Conservation (phyloP, 1,140 invertebrate species). For the Pogonomyrmex barbatus region DNA sequence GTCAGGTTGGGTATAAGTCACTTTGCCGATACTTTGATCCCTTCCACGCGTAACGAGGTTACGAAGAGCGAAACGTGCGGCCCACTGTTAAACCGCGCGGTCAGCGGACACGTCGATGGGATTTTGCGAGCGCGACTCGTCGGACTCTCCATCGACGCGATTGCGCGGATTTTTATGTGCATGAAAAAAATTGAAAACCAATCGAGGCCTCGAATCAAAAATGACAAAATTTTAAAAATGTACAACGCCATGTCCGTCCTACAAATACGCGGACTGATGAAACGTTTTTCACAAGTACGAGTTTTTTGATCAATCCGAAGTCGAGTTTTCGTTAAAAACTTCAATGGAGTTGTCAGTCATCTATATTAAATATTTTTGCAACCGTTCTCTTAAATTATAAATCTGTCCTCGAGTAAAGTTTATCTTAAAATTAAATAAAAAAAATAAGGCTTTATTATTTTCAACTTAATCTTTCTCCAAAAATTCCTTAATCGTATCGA, state of each 20-base stretch:
- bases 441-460: background rate
- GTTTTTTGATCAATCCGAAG: background rate
- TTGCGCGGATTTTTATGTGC: conserved; percentile 31
- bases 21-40: conserved; percentile 72
- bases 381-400: background rate
- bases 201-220: conserved; percentile 26
- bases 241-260: background rate
- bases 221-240: conserved; percentile 16
- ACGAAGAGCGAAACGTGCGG: conserved; percentile 57
- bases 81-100: conserved; percentile 52
- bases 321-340: conserved; percentile 18
- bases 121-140: conserved; percentile 40
- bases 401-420: background rate
- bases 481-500: conserved; percentile 4
- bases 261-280: background rate
- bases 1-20: conserved; percentile 62
- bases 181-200: conserved; percentile 36
- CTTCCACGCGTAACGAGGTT: conserved; percentile 65
- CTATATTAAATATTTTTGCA: conserved; percentile 8
- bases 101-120: conserved; percentile 27
- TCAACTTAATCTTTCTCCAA: background rate
- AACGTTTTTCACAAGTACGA: background rate
- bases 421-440: background rate
- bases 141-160: conserved; percentile 11
- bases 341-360: conserved; percentile 10